Conservation (phyloP, 2,797 vertebrate species). For the Pseudopleuronectes americanus region DNA sequence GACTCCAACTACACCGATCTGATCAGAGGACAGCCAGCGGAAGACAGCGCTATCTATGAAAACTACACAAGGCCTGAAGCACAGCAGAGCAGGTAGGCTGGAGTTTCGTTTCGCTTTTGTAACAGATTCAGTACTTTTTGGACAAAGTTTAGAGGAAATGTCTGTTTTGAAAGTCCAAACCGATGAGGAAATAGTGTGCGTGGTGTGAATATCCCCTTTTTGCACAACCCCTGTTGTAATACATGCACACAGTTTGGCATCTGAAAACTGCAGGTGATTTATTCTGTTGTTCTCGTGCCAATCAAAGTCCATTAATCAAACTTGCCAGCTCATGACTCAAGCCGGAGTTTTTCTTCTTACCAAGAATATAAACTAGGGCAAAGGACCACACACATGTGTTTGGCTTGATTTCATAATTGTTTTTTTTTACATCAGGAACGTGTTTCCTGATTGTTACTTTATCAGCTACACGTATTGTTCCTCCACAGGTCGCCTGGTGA, state of each 20-base stretch:
- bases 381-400: slow-evolving; percentile 21
- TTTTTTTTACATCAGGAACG: too few relatives aligned
- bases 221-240: slow-evolving; percentile 22
- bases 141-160: background rate
- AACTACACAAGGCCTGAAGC: slow-evolving; percentile 34
- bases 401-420: background rate
- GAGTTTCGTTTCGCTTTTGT: background rate
- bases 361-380: slow-evolving; percentile 13
- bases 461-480: slow-evolving; percentile 12
- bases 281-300: background rate
- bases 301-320: slow-evolving; percentile 19
- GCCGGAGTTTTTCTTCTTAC: slow-evolving; percentile 14
- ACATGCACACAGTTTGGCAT: background rate
- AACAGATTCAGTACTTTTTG: background rate
- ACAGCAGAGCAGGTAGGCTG: slow-evolving; percentile 45
- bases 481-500: slow-evolving; percentile 37
- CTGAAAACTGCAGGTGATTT: background rate
- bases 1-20: slow-evolving; percentile 36
- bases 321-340: slow-evolving; percentile 29
- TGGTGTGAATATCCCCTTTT: slow-evolving; percentile 53
- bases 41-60: slow-evolving; percentile 75
- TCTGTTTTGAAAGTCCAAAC: slow-evolving; percentile 19
- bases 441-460: slow-evolving; percentile 5
- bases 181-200: slow-evolving; percentile 30
- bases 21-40: background rate